Base-by-base conservation (phyloP, 92 coral and sea anemone species). In the Actinostola sp. region DNA sequence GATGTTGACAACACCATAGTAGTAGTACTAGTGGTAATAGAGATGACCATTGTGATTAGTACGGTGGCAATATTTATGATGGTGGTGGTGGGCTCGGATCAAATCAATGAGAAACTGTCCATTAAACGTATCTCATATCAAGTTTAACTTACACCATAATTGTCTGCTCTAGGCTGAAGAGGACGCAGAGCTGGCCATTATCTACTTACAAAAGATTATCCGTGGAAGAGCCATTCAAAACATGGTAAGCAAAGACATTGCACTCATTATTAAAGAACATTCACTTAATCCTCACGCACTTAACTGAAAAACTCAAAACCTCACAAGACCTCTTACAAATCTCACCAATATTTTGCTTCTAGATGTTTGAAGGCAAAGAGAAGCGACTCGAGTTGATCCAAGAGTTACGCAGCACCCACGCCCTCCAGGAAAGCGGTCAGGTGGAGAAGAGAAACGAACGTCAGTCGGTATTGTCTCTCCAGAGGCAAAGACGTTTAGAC, bases 351-450 rank as follows among this genome's bases (percentile, higher is more conserved):
- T 49, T 32, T 51, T 21, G 50, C 4, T 84, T 29, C 28, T 57
- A 94, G 98, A 94, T 94, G 98, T 94, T 88, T 46, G 98, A 94
- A 82, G 98, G 98, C 64, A 94, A 94, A 49, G 98, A 91, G 77
- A 94, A 94, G 59, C 86, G 98, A 53, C 73, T 91, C 33, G 98
- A 94, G 67, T 65, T 94, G 80, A 94, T 94, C 57, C 93, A 88
- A 64, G 98, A 94, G 85, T 78, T 94, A 20, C 94, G 97, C 25
- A 94, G 98, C 56, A 94, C 98, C 29, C 98, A 94, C 66, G 98
- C 98, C 31, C 85, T 94, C 31, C 98, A 94, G 71, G 88, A 91
- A 75, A 91, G 88, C 42, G 98, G 97, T 29, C 94, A 91, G 71
- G 27, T 83, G 54, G 95, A 91, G 61, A 94, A 94, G 75, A 80